phyloP scores from a whole-genome alignment of 2,113 vertebrate species.

The Cochlearius cochlearius region DNA sequence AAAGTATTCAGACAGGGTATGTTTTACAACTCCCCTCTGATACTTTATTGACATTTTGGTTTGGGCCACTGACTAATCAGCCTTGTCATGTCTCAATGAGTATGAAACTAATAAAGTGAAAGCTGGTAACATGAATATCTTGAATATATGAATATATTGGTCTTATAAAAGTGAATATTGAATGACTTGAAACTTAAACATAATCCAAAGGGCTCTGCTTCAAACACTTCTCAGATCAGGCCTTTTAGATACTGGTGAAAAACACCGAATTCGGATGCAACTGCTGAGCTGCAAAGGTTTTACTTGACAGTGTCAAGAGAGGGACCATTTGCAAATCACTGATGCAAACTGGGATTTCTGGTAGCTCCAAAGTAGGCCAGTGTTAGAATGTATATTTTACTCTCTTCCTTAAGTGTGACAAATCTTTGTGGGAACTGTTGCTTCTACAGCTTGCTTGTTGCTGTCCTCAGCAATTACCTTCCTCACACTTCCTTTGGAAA shows the following conservation, averaged over 20 bases:
- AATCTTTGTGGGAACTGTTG: background rate
- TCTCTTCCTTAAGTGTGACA: background rate
- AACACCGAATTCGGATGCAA: background rate
- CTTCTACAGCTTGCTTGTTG: background rate
- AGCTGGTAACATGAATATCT: background rate
- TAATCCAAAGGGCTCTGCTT: conserved; percentile 4
- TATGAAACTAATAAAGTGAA: conserved; percentile 16
- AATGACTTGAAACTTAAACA: background rate
- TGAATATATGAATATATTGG: conserved; percentile 3
- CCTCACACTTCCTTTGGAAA: background rate
- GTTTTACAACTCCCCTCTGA: background rate
- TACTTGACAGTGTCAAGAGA: background rate
- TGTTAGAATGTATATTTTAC: background rate
- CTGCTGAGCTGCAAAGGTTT: background rate
- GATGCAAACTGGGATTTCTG: background rate
- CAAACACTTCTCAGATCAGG: background rate
- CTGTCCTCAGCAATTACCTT: background rate
- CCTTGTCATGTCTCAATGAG: background rate
- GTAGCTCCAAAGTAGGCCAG: background rate
- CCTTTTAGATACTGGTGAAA: conserved; percentile 4
- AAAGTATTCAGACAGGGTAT: background rate
- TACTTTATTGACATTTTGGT: background rate
- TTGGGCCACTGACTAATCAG: conserved; percentile 2
- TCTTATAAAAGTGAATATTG: background rate
- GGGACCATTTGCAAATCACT: background rate